Evolutionary conservation across 2,797 vertebrate species (phyloP).

Genomic region (Orientallactaga sibirica): DNA sequence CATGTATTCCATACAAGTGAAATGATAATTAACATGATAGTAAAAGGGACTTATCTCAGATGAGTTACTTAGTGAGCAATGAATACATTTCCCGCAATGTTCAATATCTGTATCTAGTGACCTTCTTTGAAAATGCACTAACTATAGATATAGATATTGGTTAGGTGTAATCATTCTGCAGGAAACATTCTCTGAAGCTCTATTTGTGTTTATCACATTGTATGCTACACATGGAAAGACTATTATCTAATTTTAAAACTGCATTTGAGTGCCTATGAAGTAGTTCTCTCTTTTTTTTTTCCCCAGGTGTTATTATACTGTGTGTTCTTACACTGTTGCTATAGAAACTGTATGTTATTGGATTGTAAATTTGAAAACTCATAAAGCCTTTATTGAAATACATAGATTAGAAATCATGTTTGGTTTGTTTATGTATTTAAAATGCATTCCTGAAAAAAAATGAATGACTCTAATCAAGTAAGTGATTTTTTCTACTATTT

Average conservation of each 20-base stretch:
- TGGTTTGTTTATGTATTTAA: conserved; percentile 57
- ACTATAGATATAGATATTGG: background rate
- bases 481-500: conserved; percentile 4
- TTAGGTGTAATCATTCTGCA: background rate
- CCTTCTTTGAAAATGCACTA: background rate
- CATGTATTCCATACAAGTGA: background rate
- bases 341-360: conserved; percentile 72
- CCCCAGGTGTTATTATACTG: background rate
- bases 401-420: conserved; percentile 38
- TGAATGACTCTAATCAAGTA: conserved; percentile 64
- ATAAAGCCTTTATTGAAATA: conserved; percentile 65
- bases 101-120: conserved; percentile 5
- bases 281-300: conserved; percentile 35
- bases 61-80: background rate
- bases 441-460: conserved; percentile 67
- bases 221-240: background rate
- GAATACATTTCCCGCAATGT: background rate
- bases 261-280: conserved; percentile 25
- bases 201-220: background rate
- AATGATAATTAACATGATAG: background rate
- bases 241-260: conserved; percentile 59
- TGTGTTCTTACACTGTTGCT: conserved; percentile 71
- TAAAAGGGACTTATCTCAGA: background rate
- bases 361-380: conserved; percentile 65
- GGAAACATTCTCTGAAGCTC: conserved; percentile 20